Conservation (phyloP, 2,113 vertebrate genomes). For the Columba janthina region DNA sequence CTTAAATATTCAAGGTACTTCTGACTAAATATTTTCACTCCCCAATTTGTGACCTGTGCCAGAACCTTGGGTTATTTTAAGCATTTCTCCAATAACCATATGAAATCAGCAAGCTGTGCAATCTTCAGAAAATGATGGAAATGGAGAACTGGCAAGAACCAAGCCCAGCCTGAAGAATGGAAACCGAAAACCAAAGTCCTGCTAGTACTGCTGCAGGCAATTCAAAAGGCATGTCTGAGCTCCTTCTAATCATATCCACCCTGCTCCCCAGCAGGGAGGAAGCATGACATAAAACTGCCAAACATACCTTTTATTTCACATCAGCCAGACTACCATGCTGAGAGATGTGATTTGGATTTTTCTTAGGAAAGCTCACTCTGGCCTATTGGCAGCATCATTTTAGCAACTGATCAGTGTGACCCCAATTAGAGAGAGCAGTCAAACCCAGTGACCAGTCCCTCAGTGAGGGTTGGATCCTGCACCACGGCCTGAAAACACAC, state of each 20-base stretch:
- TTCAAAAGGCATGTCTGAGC: constrained; percentile 44
- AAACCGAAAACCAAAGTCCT: constrained; percentile 25
- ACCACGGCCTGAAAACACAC: not conserved
- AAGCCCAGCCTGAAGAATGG: constrained; percentile 29
- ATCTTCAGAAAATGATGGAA: not conserved
- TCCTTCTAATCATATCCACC: constrained; percentile 53
- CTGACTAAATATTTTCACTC: constrained; percentile 12
- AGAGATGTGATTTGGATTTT: not conserved
- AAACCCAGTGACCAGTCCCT: not conserved
- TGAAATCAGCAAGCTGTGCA: not conserved
- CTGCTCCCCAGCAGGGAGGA: constrained; percentile 33
- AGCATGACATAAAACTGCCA: constrained; percentile 49
- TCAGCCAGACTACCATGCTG: constrained; percentile 42
- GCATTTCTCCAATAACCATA: not conserved
- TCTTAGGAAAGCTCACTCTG: not conserved
- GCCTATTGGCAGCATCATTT: not conserved
- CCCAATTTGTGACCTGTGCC: not conserved
- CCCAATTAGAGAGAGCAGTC: constrained; percentile 3
- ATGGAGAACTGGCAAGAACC: not conserved
- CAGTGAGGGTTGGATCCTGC: not conserved
- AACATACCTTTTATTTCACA: constrained; percentile 49
- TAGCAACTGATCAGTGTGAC: not conserved
- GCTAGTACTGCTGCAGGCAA: constrained; percentile 45
- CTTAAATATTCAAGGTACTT: not conserved
- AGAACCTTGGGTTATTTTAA: constrained; percentile 14